Evolutionary conservation across 2,888 invertebrate species (phyloP), one percentile per base, ranked within the genome.

Genomic region (Podotricha telesiphe): DNA sequence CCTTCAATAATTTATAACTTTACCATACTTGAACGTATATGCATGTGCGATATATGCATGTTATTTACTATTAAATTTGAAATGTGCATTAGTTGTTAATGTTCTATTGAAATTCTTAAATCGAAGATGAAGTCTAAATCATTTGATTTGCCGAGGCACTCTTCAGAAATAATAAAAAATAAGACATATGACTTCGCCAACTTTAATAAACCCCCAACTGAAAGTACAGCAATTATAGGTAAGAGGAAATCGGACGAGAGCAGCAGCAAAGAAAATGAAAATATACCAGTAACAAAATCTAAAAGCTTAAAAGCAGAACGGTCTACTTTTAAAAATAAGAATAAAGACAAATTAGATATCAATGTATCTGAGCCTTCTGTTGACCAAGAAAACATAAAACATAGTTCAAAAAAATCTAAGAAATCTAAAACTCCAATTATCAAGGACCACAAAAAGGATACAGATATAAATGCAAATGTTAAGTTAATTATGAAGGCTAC

Each of bases 401-500:
- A 74, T 20, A 75, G 67, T 66, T 56, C 73, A 10, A 74, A 71
- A 37, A 75, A 72, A 47, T 77, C 78, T 8, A 78, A 76, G 17
- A 73, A 75, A 22, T 71, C 77, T 1, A 81, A 79, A 70, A 72
- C 86, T 8, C 84, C 86, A 40, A 77, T 80, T 28, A 56, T 75
- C 10, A 74, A 68, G 62, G 58, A 73, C 10, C 76, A 72, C 53
- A 53, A 53, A 34, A 28, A n/a, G 5, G 34, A 37, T 11, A 74
- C 76, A 58, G 72, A 69, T 19, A 70, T 71, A 19, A 66, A 66
- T 11, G 69, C 69, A 5, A 79, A 77, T 65, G 82, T 87, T 10
- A 88, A 87, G 73, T 86, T 89, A 0, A 87, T 87, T 15, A 87
- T 86, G 80, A 88, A 87, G 74, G 83, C 75, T 20, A 74, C 76